Evolutionary conservation across 2,113 vertebrate species (phyloP), one percentile per base, ranked within the genome.

Genomic region (Microtus ochrogaster): DNA sequence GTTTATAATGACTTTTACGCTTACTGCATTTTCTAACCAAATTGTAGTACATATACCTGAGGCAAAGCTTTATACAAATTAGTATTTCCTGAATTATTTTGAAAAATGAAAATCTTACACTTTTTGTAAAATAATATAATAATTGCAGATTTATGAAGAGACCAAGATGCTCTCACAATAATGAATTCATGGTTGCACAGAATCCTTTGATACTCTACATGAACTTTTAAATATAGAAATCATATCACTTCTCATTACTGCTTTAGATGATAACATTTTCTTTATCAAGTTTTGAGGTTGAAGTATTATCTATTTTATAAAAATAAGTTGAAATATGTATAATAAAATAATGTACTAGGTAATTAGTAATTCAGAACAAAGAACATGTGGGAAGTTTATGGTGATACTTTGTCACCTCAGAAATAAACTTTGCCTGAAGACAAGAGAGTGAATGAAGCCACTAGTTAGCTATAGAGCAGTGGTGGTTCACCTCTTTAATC

Each of bases 211-310:
- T 39, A 30, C 33, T 84, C 9, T 3, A 68, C 91, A 93, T 89
- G 58, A 89, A 82, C 89, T 92, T 73, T 47, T 78, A n/a, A 24
- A 61, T 63, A 39, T 41, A 28, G 10, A 92, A 96, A 92, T 49
- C 7, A 19, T 76, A 63, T 13, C 90, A 61, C 12, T 92, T 17
- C 26, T 91, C 24, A 85, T 63, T 33, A 77, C 55, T 22, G 9
- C 3, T 92, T 96, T 93, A 73, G 49, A 77, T 16, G 82, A 81
- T 13, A 65, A 1, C 3, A 74, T 89, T 74, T 68, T 84, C 41
- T 79, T 21, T 73, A 79, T 65, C 92, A 19, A 58, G 24, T 94
- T 94, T 70, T 88, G 74, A 89, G 79, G 9, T 22, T 39, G 13
- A 91, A 77, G 1, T 22, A 70, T 55, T 66, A 91, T 76, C 30